Evolutionary conservation across 2,888 invertebrate species (phyloP).

Genomic region (Lycaena phlaeas): DNA sequence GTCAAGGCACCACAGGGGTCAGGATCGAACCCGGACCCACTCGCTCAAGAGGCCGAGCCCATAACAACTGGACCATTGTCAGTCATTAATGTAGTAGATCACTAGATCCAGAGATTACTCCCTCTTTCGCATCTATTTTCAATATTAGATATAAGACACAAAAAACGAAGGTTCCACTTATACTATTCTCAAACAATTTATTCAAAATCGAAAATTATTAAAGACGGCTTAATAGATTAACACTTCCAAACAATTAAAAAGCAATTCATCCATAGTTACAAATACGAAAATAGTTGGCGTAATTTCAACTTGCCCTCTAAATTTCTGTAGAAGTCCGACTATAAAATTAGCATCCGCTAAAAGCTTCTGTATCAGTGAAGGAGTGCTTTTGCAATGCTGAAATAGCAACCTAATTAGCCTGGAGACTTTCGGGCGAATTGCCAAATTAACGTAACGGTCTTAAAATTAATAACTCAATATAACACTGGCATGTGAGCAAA

Average conservation of each 20-base stretch:
- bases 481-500: background rate
- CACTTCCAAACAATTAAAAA: background rate
- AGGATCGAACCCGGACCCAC: too few species aligned
- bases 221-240: too few species aligned
- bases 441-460: constrained; percentile 7
- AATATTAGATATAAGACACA: too few species aligned
- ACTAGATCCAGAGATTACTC: too few species aligned
- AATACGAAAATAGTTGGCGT: constrained; percentile 8
- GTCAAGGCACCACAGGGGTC: too few species aligned
- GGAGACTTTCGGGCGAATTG: constrained; percentile 11
- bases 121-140: too few species aligned
- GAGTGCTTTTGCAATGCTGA: constrained; percentile 8
- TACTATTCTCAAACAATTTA: too few species aligned
- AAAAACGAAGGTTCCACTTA: too few species aligned
- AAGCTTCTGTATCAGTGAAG: constrained; percentile 16
- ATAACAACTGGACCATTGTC: too few species aligned
- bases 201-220: too few species aligned
- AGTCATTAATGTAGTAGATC: too few species aligned
- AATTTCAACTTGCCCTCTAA: constrained; percentile 13
- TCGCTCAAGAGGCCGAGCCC: too few species aligned
- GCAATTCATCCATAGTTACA: background rate
- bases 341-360: constrained; percentile 19
- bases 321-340: constrained; percentile 13
- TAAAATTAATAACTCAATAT: constrained; percentile 1
- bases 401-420: constrained; percentile 14